Evolutionary conservation across 2,797 vertebrate genomes (phyloP).

Genomic region (Tenualosa thibaudeaui): DNA sequence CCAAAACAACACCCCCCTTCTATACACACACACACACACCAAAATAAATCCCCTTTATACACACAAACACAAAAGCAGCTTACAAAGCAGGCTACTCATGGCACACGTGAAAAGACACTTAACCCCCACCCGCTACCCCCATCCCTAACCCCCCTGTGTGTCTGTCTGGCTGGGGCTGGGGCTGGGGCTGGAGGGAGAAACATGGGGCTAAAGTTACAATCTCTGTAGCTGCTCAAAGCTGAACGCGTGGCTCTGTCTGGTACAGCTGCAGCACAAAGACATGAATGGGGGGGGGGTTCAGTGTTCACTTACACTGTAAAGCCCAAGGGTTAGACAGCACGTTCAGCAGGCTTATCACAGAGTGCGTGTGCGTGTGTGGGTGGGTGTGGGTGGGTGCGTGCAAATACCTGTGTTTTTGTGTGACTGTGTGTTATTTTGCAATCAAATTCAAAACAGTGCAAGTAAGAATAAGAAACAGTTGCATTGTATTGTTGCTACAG

Average conservation of each 20-base stretch:
- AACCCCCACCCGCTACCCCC: not conserved
- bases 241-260: slow-evolving; percentile 3
- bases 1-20: not conserved
- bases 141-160: not conserved
- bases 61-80: slow-evolving; percentile 19
- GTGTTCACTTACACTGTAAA: slow-evolving; percentile 20
- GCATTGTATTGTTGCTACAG: not conserved
- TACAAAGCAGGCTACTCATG: not conserved
- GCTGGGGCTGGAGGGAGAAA: not conserved
- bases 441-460: not conserved
- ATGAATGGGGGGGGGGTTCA: not conserved
- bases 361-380: not conserved
- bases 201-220: not conserved
- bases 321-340: not conserved
- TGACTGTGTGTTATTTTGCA: not conserved
- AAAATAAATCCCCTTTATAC: slow-evolving; percentile 5
- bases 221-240: not conserved
- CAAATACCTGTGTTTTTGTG: not conserved
- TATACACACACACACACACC: not conserved
- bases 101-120: slow-evolving; percentile 23
- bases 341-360: not conserved
- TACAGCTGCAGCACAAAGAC: slow-evolving; percentile 3
- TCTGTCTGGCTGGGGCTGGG: not conserved
- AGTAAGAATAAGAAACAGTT: not conserved
- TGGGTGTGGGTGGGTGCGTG: not conserved